Evolutionary conservation across 2,113 vertebrate genomes (phyloP), one percentile per base, ranked within the genome.

Genomic region (Lota lota): DNA sequence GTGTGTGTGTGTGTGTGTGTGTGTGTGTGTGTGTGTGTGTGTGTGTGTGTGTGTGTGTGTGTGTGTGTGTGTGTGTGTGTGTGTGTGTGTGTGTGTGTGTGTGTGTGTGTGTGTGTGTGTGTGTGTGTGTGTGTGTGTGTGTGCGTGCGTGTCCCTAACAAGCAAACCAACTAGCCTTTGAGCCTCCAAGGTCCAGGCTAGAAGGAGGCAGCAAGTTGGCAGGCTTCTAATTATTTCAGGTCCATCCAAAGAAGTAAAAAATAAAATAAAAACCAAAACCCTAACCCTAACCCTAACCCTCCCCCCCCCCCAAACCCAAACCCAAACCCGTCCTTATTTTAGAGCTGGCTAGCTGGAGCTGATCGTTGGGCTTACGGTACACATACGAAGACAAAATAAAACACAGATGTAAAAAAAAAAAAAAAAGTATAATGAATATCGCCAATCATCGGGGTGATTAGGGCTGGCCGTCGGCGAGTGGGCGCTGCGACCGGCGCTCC

Each of bases 171-270:
- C 8, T 69, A 65, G 71, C 66, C 68, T 83, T 59, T 72, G 66
- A 70, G 74, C 64, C 61, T 56, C 67, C 53, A 47, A 61, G 66
- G 72, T 69, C 59, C 36, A 16, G 24, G 71, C 74, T 69, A 63
- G 51, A 50, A 22, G 60, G 68, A 76, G 64, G 64, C 57, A 69
- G 69, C 22, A 66, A 73, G 71, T 75, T 60, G 77, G 64, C 72
- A 84, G 73, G 73, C 77, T 74, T 77, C 71, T 83, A 86, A 87
- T 89, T 84, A 89, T 81, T 81, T 50, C 33, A 64, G 74, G 76
- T 84, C 66, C 58, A 76, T 81, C 69, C 40, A 47, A 47, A 47
- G 10, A 47, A 47, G 10, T 1, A 1, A 12, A 47, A 47, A 47
- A 47, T 10, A 47, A 33, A 47, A 14, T 33, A 33, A 24, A 24